A percentile compares a stretch with the other conserved stretches of the same genome.
These are phyloP conservation scores for Phalanger gymnotis DNA, from an alignment of 2,797 vertebrate genomes.

Conservation along the genomic window DNA sequence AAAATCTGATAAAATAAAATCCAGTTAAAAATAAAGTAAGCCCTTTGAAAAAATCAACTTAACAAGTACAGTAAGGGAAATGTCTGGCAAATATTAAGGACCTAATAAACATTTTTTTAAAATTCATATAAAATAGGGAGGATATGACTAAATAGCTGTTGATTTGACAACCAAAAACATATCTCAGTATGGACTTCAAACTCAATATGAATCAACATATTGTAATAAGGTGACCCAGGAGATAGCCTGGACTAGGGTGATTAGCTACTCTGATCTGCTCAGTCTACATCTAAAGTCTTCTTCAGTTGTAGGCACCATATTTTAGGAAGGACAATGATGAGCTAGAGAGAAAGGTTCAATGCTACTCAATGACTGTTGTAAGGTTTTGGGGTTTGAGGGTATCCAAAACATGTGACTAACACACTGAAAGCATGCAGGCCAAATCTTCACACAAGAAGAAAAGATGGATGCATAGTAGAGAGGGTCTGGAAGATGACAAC, in stretches of 20 bases:
- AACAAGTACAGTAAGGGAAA: neutral
- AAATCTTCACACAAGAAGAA: neutral
- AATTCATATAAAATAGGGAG: neutral
- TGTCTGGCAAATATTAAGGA: neutral
- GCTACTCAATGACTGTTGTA: slow-evolving; percentile 12
- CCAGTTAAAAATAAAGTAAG: neutral
- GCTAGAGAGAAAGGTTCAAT: neutral
- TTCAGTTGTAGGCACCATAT: neutral
- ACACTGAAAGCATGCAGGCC: neutral
- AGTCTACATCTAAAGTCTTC: neutral
- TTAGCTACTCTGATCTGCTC: neutral
- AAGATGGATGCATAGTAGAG: neutral
- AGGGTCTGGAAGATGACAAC: neutral
- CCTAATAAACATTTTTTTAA: neutral
- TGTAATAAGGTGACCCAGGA: neutral
- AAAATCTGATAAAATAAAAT: neutral
- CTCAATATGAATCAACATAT: neutral
- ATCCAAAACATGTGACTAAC: neutral
- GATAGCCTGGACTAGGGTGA: neutral
- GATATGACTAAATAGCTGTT: neutral
- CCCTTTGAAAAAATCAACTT: neutral
- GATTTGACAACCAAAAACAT: neutral
- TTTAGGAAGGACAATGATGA: neutral
- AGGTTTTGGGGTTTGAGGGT: neutral
- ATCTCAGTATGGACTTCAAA: neutral